Conservation (phyloP, 2,888 invertebrate species). For the Tenthredo distinguenda region DNA sequence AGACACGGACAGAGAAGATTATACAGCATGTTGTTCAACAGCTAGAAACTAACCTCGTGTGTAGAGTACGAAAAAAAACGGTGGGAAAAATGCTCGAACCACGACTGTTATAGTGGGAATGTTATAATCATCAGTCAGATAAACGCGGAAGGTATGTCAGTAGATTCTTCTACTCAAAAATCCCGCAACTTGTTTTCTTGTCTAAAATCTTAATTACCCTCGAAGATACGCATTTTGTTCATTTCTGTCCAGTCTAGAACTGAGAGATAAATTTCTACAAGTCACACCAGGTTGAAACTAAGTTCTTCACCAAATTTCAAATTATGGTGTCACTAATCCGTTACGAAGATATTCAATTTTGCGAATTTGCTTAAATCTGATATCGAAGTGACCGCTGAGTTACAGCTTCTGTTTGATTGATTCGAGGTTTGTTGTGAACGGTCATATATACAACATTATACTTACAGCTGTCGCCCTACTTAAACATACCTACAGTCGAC, state of each 20-base stretch:
- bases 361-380: not conserved
- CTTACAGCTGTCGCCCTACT: not conserved
- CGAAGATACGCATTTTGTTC: not conserved
- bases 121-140: conserved; percentile 22
- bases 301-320: not conserved
- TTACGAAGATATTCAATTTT: not conserved
- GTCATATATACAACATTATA: not conserved
- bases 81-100: conserved; percentile 5
- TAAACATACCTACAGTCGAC: not conserved
- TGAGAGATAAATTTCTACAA: not conserved
- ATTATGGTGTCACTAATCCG: not conserved
- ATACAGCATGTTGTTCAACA: conserved; percentile 20
- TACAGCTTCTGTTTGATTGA: not conserved
- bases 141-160: not conserved
- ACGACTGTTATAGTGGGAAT: not conserved
- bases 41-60: not conserved
- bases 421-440: not conserved
- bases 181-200: not conserved
- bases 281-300: no score
- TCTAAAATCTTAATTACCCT: not conserved
- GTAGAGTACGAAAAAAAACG: not conserved
- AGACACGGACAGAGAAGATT: not conserved
- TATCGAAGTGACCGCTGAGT: not conserved
- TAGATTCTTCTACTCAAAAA: not conserved
- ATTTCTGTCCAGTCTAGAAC: not conserved